Evolutionary conservation across 2,888 invertebrate species (phyloP).

Genomic region (Ephialtes manifestator): DNA sequence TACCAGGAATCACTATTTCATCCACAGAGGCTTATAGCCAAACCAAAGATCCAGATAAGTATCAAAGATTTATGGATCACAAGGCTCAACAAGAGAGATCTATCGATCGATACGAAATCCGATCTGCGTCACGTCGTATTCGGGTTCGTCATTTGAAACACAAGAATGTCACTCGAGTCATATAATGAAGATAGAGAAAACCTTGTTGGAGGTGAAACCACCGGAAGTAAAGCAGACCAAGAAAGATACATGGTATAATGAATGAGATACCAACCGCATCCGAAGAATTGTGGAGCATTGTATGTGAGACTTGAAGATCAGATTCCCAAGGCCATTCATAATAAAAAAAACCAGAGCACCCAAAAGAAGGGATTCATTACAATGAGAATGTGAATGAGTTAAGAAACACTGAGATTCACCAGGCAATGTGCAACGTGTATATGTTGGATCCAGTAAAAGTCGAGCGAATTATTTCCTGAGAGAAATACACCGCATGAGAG

Average conservation of each 20-base stretch:
- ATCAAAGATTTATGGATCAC: constrained; percentile 31
- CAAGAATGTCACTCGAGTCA: constrained; percentile 8
- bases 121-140: constrained; percentile 28
- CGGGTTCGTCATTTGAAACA: constrained; percentile 6
- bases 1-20: constrained; percentile 1
- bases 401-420: constrained; percentile 20
- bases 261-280: background rate
- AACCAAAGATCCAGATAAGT: constrained; percentile 15
- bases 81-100: constrained; percentile 1
- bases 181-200: background rate
- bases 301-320: constrained; percentile 44
- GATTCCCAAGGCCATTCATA: constrained; percentile 62
- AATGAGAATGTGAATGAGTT: constrained; percentile 58
- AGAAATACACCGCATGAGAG: constrained; percentile 41
- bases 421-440: constrained; percentile 6
- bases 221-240: constrained; percentile 54
- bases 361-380: constrained; percentile 20
- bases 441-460: constrained; percentile 40
- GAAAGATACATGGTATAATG: constrained; percentile 22
- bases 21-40: background rate
- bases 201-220: constrained; percentile 48
- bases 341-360: constrained; percentile 47
- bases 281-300: constrained; percentile 24
- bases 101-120: constrained; percentile 43
- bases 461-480: constrained; percentile 35